Percentiles rank a stretch among this genome's conserved stretches.
Conservation (phyloP, 2,113 vertebrate genomes). For the Drymodes brunneopygia region DNA sequence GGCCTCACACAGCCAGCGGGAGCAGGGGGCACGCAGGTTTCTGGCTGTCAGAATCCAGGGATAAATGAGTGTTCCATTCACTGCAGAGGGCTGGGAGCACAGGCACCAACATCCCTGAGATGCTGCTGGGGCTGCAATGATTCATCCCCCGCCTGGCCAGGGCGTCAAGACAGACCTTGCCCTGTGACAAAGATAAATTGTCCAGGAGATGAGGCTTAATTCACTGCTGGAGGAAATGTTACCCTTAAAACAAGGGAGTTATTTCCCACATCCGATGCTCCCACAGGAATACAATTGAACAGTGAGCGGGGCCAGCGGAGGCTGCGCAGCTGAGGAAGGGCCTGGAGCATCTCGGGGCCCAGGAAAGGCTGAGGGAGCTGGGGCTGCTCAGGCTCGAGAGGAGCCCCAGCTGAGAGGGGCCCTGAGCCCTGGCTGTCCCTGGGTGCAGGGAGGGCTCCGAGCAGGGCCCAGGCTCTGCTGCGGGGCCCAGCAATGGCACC, state of each 20-base stretch:
- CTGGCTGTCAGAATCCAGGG: background rate
- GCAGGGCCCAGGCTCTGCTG: background rate
- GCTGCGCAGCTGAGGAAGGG: background rate
- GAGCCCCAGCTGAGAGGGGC: background rate
- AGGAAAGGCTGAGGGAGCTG: background rate
- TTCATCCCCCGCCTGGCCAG: background rate
- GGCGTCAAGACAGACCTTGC: background rate
- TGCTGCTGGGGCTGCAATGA: background rate
- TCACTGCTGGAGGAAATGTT: background rate
- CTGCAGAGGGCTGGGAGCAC: background rate
- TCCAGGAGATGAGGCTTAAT: background rate
- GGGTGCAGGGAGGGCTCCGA: background rate
- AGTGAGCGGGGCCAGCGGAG: background rate
- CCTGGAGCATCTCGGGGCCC: background rate
- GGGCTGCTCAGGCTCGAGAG: background rate
- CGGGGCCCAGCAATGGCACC: background rate
- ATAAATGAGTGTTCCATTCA: background rate
- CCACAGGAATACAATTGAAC: background rate
- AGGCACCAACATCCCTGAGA: background rate
- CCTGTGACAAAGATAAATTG: background rate
- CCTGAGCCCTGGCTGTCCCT: background rate
- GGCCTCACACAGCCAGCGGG: background rate
- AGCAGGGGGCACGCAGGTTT: background rate
- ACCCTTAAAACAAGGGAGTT: background rate
- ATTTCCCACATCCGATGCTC: background rate